Conservation (phyloP, 2,113 vertebrate genomes). For the Lamprotornis superbus region DNA sequence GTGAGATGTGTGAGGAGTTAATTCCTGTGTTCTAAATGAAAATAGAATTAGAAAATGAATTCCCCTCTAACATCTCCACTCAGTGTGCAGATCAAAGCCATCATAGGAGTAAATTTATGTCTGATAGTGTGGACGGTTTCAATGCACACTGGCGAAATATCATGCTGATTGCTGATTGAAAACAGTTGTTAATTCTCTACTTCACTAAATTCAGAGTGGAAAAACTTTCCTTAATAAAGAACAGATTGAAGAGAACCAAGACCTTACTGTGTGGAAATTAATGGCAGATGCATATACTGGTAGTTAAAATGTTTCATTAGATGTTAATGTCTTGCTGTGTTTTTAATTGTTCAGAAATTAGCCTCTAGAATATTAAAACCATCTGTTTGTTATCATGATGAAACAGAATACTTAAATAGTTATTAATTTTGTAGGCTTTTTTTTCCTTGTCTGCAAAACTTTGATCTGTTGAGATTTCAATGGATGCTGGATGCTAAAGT, state of each 20-base stretch:
- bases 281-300: constrained; percentile 93
- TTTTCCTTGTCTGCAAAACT: constrained; percentile 76
- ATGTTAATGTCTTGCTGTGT: constrained; percentile 97
- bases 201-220: constrained; percentile 89
- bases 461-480: constrained; percentile 74
- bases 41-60: constrained; percentile 63
- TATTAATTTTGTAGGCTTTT: constrained; percentile 82
- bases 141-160: constrained; percentile 76
- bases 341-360: constrained; percentile 99
- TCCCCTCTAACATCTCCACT: constrained; percentile 64
- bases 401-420: constrained; percentile 86
- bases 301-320: constrained; percentile 99
- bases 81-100: constrained; percentile 76
- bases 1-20: constrained; percentile 53
- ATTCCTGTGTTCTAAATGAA: constrained; percentile 49
- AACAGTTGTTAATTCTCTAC: constrained; percentile 98
- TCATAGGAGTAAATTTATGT: constrained; percentile 80
- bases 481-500: constrained; percentile 54
- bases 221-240: constrained; percentile 89
- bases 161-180: constrained; percentile 93
- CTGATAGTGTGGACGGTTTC: constrained; percentile 78
- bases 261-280: constrained; percentile 93
- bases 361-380: constrained; percentile 97
- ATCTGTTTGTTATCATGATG: constrained; percentile 95
- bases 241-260: constrained; percentile 93